phyloP scores from a whole-genome alignment of 2,797 vertebrate genomes.

The Diplodus puntazzo region DNA sequence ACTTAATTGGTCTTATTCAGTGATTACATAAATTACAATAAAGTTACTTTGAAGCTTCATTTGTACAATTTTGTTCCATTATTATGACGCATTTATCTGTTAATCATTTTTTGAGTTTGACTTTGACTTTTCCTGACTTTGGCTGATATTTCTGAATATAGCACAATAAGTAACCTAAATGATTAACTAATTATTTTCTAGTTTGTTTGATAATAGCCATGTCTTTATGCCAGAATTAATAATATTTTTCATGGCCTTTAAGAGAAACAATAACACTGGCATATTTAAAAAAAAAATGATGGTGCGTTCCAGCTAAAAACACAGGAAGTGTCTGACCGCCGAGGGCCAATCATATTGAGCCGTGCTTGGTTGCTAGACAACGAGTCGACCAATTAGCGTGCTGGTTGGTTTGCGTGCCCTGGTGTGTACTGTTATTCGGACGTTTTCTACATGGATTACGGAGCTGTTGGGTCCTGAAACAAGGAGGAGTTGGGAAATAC shows the following conservation, averaged over 20 bases:
- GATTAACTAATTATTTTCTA: too few species aligned
- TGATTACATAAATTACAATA: conserved; percentile 26
- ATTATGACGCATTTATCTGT: background rate
- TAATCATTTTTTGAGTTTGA: background rate
- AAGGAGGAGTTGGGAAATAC: background rate
- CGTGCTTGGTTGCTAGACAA: conserved; percentile 81
- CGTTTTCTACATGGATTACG: background rate
- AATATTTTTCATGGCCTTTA: too few species aligned
- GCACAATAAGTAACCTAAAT: background rate
- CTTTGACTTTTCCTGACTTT: background rate
- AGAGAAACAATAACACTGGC: background rate
- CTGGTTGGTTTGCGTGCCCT: conserved; percentile 45
- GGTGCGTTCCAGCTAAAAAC: background rate
- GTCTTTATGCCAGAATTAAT: too few species aligned
- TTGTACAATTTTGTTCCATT: background rate
- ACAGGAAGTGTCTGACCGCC: background rate
- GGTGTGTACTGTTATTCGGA: background rate
- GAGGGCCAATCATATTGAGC: conserved; percentile 69
- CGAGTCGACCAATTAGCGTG: conserved; percentile 70
- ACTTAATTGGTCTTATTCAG: conserved; percentile 21
- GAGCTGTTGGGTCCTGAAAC: background rate
- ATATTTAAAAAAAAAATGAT: background rate
- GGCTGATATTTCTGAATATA: background rate
- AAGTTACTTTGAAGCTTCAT: conserved; percentile 23
- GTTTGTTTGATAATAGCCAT: background rate